These are phyloP conservation scores for Lethrus apterus DNA, from an alignment of 1,140 invertebrate species.

Conservation along the genomic window DNA sequence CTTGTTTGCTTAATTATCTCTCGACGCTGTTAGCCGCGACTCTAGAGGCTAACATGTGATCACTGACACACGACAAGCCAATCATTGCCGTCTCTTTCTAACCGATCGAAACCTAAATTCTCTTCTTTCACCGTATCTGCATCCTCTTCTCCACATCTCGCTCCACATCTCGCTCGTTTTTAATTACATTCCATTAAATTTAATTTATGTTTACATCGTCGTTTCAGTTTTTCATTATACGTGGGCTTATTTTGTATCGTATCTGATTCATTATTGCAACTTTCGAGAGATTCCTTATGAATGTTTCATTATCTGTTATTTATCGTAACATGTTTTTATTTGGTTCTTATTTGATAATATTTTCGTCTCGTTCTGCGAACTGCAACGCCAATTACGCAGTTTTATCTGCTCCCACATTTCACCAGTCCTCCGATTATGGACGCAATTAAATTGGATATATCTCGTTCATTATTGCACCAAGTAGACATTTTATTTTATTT, in stretches of 20 bases:
- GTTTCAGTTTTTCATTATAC: constrained; percentile 15
- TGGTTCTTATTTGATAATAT: constrained; percentile 14
- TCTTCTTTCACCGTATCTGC: too few relatives aligned
- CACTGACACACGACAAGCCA: constrained; percentile 18
- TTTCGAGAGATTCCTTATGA: constrained; percentile 13
- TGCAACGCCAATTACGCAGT: constrained; percentile 16
- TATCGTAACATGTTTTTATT: too few relatives aligned
- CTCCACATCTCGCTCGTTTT: constrained; percentile 18
- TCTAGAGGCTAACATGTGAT: constrained; percentile 21
- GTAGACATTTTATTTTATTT: constrained; percentile 20
- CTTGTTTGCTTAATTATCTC: constrained; percentile 32
- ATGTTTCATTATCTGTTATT: constrained; percentile 16
- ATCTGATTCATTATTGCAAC: constrained; percentile 10
- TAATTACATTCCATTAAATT: constrained; percentile 20
- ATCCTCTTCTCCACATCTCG: constrained; percentile 1
- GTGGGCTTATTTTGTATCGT: constrained; percentile 11
- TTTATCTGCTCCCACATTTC: constrained; percentile 13
- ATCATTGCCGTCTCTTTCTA: constrained; percentile 11
- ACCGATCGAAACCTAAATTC: not conserved
- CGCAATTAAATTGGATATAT: constrained; percentile 18
- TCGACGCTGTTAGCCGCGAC: constrained; percentile 20
- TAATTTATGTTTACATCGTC: constrained; percentile 20
- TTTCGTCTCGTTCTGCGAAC: constrained; percentile 7
- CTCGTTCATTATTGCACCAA: constrained; percentile 20
- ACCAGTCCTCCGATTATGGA: constrained; percentile 18